Percentiles rank a stretch among this genome's conserved stretches.
Evolutionary conservation across 2,797 vertebrate genomes (phyloP).

Genomic region (Sphenopsis melanotis): DNA sequence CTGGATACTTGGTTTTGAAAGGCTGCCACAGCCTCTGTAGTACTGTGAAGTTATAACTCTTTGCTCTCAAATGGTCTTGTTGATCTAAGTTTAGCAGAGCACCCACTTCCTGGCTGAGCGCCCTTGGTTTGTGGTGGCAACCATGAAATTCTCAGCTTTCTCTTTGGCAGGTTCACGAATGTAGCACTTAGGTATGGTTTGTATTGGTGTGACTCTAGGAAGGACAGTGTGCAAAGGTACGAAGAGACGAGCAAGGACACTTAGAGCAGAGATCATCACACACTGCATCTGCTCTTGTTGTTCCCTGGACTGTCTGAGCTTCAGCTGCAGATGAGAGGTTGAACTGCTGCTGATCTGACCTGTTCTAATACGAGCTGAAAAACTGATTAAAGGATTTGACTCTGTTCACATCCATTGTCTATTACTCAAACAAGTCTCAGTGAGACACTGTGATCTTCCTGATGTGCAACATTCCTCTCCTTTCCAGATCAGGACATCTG

Average conservation of each 20-base stretch:
- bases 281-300: background rate
- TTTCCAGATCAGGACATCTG: background rate
- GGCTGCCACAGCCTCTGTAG: conserved; percentile 18
- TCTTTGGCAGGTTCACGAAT: background rate
- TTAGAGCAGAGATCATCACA: background rate
- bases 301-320: background rate
- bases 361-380: background rate
- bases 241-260: background rate
- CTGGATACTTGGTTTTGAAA: conserved; percentile 53
- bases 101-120: conserved; percentile 9
- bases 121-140: conserved; percentile 24
- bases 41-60: background rate
- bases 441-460: background rate
- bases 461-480: background rate
- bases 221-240: background rate
- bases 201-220: background rate
- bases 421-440: background rate
- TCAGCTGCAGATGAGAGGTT: background rate
- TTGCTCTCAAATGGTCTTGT: background rate
- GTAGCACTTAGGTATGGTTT: background rate
- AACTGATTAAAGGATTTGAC: background rate
- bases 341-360: background rate
- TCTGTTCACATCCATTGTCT: background rate
- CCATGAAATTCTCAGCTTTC: conserved; percentile 15
- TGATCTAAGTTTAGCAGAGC: conserved; percentile 22